phyloP scores from a whole-genome alignment of 2,797 vertebrate species.

The Sparus aurata region DNA sequence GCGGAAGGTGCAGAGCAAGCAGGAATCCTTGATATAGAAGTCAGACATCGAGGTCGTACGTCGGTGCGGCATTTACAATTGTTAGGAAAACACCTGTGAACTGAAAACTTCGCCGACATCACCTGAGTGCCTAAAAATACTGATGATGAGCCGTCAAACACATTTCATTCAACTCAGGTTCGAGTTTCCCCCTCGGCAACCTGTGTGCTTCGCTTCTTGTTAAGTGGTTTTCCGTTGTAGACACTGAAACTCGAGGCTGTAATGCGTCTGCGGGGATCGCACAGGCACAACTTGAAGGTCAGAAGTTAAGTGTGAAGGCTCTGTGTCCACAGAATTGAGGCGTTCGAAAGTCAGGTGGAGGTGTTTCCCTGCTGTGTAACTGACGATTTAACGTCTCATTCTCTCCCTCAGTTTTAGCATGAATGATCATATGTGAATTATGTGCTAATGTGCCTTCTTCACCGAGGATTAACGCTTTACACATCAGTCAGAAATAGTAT shows the following conservation, averaged over 20 bases:
- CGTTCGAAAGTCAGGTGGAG: constrained; percentile 5
- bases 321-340: not conserved
- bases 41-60: constrained; percentile 44
- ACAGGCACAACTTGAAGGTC: constrained; percentile 47
- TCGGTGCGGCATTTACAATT: constrained; percentile 39
- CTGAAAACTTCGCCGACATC: not conserved
- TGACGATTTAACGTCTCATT: not conserved
- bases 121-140: constrained; percentile 32
- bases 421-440: not conserved
- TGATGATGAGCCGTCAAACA: constrained; percentile 7
- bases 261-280: constrained; percentile 37
- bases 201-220: constrained; percentile 42
- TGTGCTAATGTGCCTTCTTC: not conserved
- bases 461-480: not conserved
- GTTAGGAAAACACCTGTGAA: constrained; percentile 2
- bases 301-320: constrained; percentile 13
- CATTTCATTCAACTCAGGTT: constrained; percentile 52
- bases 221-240: constrained; percentile 57
- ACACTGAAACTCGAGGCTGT: constrained; percentile 49
- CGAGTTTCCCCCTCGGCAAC: constrained; percentile 18
- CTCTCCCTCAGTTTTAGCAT: not conserved
- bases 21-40: constrained; percentile 38
- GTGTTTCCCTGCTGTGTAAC: not conserved
- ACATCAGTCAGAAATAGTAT: not conserved
- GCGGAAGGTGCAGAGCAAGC: constrained; percentile 52